phyloP scores from a whole-genome alignment of 2,888 invertebrate genomes.

The Dynastes tityus region DNA sequence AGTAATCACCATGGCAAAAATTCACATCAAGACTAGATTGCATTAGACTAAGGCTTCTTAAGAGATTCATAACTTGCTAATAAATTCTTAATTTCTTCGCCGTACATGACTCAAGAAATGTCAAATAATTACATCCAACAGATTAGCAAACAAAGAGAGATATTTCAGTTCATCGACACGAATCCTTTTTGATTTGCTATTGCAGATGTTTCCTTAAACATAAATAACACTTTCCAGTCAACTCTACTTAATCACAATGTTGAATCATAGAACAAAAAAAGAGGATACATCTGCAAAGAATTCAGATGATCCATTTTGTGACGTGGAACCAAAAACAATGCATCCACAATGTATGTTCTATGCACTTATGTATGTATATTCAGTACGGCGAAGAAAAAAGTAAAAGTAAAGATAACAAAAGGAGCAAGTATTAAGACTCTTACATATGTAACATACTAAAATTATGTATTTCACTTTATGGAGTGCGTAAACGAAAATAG shows the following conservation, averaged over 20 bases:
- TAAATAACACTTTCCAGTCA: too few species aligned
- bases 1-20: too few species aligned
- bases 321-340: conserved; percentile 11
- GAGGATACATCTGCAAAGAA: conserved; percentile 4
- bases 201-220: too few species aligned
- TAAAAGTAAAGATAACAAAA: neutral
- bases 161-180: too few species aligned
- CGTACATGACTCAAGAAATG: too few species aligned
- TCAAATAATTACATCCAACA: too few species aligned
- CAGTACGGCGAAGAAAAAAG: neutral
- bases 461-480: conserved; percentile 39
- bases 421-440: neutral
- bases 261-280: conserved; percentile 22
- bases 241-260: neutral
- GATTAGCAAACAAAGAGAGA: too few species aligned
- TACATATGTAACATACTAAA: conserved; percentile 12
- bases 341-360: neutral
- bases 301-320: conserved; percentile 20
- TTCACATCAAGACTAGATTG: too few species aligned
- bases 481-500: conserved; percentile 24
- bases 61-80: too few species aligned
- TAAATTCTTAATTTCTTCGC: too few species aligned
- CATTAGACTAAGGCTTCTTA: too few species aligned
- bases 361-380: neutral
- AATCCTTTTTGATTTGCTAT: too few species aligned